Evolutionary conservation across 2,888 invertebrate species (phyloP), one percentile per base, ranked within the genome.

Genomic region (Tipula confusa): DNA sequence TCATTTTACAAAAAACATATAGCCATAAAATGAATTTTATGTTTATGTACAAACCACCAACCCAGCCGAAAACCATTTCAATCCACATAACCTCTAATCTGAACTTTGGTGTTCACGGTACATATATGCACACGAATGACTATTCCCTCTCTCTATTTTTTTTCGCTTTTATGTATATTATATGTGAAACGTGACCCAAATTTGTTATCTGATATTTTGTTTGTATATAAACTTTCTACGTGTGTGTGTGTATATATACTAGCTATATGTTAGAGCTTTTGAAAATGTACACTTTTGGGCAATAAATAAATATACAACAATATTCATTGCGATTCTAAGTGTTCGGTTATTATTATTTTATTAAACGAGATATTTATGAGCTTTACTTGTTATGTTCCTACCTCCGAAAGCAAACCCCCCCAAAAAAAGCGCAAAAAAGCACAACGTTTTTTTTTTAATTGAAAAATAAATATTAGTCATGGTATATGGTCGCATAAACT

Each of bases 251-350:
- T 15, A 43, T 43, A 15, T 43, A 15, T 15, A 43, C 15, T 4
- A 15, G 15, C n/a, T 43, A 9, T 38, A 38, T 13, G 38, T 38
- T n/a, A n/a, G n/a, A n/a, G n/a, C n/a, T n/a, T n/a, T n/a, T n/a
- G n/a, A n/a, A n/a, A 43, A 11, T 64, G 24, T 24, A 64, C 64
- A 64, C 64, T 64, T 64, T 64, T 64, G 64, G 24, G 64, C 64
- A 64, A 64, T 64, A 64, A 64, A 64, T 64, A 64, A 24, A 64
- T 64, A 64, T 24, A 64, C 64, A 64, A 64, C 64, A 64, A 64
- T 64, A 64, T 64, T 64, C 64, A 64, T 64, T 64, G 24, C 64
- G 13, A 64, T 64, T 64, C 64, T n/a, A 64, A 64, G 64, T 64
- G 64, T 24, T 64, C 64, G 11, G 64, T 64, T 64, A 64, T 64